Base-by-base conservation (phyloP, 2,888 invertebrate genomes). In the Pseudolycoriella hygida region DNA sequence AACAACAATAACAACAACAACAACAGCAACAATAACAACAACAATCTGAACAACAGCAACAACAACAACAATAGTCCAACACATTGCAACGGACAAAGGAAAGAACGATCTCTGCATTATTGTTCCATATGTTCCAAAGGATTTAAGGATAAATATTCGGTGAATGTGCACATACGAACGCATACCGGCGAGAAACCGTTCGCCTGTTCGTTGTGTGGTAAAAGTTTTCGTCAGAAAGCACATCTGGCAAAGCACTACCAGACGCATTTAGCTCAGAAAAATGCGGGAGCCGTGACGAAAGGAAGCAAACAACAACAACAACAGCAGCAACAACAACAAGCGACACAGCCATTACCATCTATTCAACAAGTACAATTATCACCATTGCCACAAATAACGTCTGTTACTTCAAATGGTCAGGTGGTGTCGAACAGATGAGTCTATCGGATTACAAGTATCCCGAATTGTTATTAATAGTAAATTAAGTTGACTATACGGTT, bases 151-250 rank as follows among this genome's bases (percentile, higher is more conserved):
- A 90, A 90, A 64, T 97, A 97, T 73, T 87, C 94, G 49, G 90
- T 97, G 46, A 96, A 96, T 62, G 96, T 96, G 41, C 97, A 97
- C 66, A 88, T 96, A 54, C 74, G 96, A 54, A 96, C 96, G 19
- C 97, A 97, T 61, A 96, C 96, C 1, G 96, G 94, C 1, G 96
- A 97, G 65, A 96, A 97, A 60, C 96, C 97, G 0, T 97, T 97
- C 65, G 77, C 86, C 31, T 97, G 97, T 63, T 82, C 83, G 15
- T 73, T 93, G 47, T 97, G 97, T 62, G 89, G 89, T 51, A 92
- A 89, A 64, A 86, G 85, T 58, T 90, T 90, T 67, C 74, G 89
- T 42, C 89, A 90, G 63, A 90, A 90, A 60, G 89, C 89, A 1
- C 89, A 90, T 57, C 70, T 90, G 54, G 89, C 89, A 48, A 90